Conservation (phyloP, 2,797 vertebrate genomes). For the Poecile montanus region DNA sequence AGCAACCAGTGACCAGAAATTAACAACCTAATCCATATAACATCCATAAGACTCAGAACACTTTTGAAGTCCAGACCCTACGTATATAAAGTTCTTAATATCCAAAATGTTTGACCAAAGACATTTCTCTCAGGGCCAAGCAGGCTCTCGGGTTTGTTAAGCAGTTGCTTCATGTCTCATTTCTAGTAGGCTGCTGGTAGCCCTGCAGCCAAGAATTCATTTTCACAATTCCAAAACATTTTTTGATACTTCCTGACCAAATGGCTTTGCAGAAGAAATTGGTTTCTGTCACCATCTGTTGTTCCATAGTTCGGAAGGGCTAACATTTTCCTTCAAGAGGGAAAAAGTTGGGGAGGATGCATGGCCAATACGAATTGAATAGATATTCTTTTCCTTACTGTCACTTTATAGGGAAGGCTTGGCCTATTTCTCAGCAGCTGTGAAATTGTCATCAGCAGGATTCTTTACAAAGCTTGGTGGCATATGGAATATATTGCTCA, state of each 20-base stretch:
- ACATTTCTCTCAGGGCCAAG: background rate
- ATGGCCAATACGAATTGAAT: slow-evolving; percentile 7
- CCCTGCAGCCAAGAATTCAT: slow-evolving; percentile 35
- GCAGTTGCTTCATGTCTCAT: background rate
- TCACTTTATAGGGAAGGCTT: slow-evolving; percentile 32
- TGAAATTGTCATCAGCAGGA: slow-evolving; percentile 58
- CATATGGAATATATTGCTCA: slow-evolving; percentile 66
- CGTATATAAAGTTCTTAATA: background rate
- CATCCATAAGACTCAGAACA: background rate
- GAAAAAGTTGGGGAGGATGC: slow-evolving; percentile 29
- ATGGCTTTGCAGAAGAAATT: slow-evolving; percentile 20
- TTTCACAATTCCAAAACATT: slow-evolving; percentile 52
- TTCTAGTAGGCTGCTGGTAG: slow-evolving; percentile 21
- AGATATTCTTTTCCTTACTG: background rate
- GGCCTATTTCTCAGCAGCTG: slow-evolving; percentile 63
- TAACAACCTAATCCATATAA: background rate
- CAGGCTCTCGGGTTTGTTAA: background rate
- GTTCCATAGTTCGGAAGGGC: background rate
- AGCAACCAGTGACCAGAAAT: slow-evolving; percentile 38
- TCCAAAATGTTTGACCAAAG: background rate
- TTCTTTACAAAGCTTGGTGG: slow-evolving; percentile 70
- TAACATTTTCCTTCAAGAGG: slow-evolving; percentile 34
- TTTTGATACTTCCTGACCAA: slow-evolving; percentile 38
- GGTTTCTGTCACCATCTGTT: slow-evolving; percentile 28
- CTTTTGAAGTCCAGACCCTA: background rate